Conservation (phyloP, 2,888 invertebrate species). For the Agrotis segetum region DNA sequence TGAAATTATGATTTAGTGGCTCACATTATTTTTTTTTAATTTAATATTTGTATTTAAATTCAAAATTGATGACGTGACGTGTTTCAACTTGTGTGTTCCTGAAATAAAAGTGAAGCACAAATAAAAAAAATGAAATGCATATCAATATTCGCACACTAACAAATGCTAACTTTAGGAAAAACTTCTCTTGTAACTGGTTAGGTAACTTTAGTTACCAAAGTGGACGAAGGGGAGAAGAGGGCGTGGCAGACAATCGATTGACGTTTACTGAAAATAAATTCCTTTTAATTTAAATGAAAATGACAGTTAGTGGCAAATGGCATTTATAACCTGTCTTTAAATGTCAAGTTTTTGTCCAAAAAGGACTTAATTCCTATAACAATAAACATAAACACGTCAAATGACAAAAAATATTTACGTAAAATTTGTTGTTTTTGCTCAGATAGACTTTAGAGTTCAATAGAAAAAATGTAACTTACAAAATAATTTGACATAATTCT, state of each 20-base stretch:
- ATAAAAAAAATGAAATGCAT: neutral
- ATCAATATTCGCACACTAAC: neutral
- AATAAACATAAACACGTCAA: neutral
- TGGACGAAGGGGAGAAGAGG: too few species aligned
- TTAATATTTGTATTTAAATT: too few species aligned
- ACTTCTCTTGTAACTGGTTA: too few species aligned
- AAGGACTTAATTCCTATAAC: neutral
- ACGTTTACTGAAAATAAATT: neutral
- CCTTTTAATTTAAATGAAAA: neutral
- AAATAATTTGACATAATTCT: conserved; percentile 2
- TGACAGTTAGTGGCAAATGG: neutral
- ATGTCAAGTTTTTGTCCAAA: neutral
- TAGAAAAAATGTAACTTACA: neutral
- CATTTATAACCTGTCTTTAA: neutral
- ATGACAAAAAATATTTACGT: conserved; percentile 10
- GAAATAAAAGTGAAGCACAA: too few species aligned
- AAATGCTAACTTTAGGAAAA: too few species aligned
- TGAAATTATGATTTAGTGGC: too few species aligned
- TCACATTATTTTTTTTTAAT: too few species aligned
- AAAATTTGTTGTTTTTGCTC: neutral
- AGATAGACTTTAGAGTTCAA: too few species aligned
- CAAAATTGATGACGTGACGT: too few species aligned
- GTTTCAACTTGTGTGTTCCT: too few species aligned
- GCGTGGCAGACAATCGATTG: too few species aligned
- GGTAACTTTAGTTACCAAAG: too few species aligned